A percentile compares a stretch with the other conserved stretches of the same genome.
Conservation (phyloP, 2,888 invertebrate species). For the Meghimatium bilineatum region DNA sequence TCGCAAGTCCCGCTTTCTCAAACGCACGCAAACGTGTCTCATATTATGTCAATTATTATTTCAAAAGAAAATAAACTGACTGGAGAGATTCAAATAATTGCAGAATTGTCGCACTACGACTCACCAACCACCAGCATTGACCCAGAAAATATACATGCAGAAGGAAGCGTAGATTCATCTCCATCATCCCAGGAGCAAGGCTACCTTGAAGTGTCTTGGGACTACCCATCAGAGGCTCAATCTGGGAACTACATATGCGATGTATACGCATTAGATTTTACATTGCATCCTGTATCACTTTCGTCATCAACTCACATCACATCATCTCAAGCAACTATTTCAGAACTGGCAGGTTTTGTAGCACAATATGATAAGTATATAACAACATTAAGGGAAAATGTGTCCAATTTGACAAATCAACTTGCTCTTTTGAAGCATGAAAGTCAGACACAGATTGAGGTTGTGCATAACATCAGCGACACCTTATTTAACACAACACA, state of each 20-base stretch:
- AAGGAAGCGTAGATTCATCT: neutral
- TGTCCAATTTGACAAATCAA: neutral
- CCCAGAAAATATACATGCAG: neutral
- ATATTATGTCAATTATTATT: slow-evolving; percentile 20
- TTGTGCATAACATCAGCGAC: neutral
- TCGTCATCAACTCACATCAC: neutral
- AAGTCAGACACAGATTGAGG: neutral
- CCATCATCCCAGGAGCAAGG: neutral
- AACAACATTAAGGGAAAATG: neutral
- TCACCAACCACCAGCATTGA: neutral
- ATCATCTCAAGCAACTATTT: neutral
- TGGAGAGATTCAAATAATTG: neutral
- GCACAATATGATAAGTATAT: neutral
- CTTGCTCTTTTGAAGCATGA: neutral
- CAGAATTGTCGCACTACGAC: neutral
- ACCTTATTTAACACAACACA: neutral
- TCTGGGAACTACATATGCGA: neutral
- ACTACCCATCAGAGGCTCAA: slow-evolving; percentile 1
- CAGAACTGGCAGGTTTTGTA: neutral
- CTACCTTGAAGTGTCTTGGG: slow-evolving; percentile 7
- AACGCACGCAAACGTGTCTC: slow-evolving; percentile 8
- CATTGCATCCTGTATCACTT: neutral
- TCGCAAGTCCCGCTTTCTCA: neutral
- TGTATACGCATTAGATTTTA: neutral
- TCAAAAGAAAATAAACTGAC: neutral